Conservation (phyloP, 2,888 invertebrate species). For the Oxyteleia sp. region DNA sequence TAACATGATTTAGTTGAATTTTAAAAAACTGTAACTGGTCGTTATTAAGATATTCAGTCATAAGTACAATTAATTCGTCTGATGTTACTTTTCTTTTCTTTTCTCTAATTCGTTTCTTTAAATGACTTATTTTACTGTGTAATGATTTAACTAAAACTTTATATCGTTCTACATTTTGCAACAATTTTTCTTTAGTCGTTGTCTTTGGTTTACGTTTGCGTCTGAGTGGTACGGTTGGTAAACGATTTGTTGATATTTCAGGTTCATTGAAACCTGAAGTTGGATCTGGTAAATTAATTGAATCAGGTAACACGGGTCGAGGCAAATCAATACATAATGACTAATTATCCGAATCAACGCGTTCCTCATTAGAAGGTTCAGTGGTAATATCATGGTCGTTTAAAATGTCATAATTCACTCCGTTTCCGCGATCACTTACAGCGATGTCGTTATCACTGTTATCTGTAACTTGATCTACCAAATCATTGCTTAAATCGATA, state of each 20-base stretch:
- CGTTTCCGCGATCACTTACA: too few relatives aligned
- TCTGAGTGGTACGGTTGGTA: too few relatives aligned
- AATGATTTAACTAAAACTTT: too few relatives aligned
- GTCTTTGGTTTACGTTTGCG: not conserved
- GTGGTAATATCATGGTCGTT: too few relatives aligned
- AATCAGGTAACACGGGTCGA: not conserved
- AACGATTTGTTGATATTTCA: not conserved
- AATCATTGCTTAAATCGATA: not conserved
- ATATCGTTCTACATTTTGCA: too few relatives aligned
- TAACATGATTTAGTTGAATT: conserved; percentile 34
- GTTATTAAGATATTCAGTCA: conserved; percentile 12
- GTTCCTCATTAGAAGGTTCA: too few relatives aligned
- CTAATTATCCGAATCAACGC: too few relatives aligned
- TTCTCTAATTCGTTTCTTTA: not conserved
- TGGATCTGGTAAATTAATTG: not conserved
- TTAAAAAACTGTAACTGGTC: conserved; percentile 20
- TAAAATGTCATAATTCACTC: too few relatives aligned
- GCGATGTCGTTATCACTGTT: too few relatives aligned
- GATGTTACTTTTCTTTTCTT: not conserved
- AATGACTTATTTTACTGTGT: not conserved
- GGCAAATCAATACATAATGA: too few relatives aligned
- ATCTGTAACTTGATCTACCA: too few relatives aligned
- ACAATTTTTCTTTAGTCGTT: not conserved
- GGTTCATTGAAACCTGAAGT: not conserved
- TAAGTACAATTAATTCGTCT: not conserved